Percentiles rank a stretch among this genome's conserved stretches.
These are phyloP conservation scores for Sylvicola fuscatus DNA, from an alignment of 2,888 invertebrate genomes.

Conservation along the genomic window DNA sequence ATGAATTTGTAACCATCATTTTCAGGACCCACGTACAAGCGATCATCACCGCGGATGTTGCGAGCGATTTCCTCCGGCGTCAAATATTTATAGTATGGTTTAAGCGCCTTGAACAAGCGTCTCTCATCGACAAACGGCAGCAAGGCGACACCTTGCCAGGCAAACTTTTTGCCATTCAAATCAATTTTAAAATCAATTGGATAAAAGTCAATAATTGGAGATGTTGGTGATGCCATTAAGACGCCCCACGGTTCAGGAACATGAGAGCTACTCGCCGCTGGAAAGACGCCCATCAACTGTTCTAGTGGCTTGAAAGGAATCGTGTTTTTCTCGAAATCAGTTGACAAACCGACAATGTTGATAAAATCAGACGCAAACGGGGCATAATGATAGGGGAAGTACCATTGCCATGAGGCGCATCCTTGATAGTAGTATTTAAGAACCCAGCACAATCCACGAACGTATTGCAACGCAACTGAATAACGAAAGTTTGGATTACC, in stretches of 20 bases:
- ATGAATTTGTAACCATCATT: slow-evolving; percentile 53
- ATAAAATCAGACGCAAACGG: slow-evolving; percentile 98
- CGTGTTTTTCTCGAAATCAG: slow-evolving; percentile 73
- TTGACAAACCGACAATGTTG: slow-evolving; percentile 67
- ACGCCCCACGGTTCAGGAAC: slow-evolving; percentile 84
- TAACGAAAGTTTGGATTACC: slow-evolving; percentile 72
- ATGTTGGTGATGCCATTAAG: slow-evolving; percentile 83
- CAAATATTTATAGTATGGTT: slow-evolving; percentile 56
- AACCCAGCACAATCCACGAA: slow-evolving; percentile 94
- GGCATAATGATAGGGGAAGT: slow-evolving; percentile 98
- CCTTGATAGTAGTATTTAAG: slow-evolving; percentile 98
- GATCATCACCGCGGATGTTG: slow-evolving; percentile 73
- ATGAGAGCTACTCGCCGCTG: slow-evolving; percentile 87
- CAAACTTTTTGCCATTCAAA: slow-evolving; percentile 97
- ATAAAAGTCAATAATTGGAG: slow-evolving; percentile 96
- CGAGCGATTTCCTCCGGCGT: slow-evolving; percentile 70
- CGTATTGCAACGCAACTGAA: slow-evolving; percentile 85
- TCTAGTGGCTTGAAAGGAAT: slow-evolving; percentile 91
- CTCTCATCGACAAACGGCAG: slow-evolving; percentile 95
- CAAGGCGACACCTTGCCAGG: slow-evolving; percentile 98
- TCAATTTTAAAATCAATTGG: slow-evolving; percentile 95
- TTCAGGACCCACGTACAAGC: slow-evolving; percentile 60
- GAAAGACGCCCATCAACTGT: slow-evolving; percentile 98
- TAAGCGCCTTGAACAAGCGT: slow-evolving; percentile 64
- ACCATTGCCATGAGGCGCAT: slow-evolving; percentile 99